Conservation (phyloP, 2,113 vertebrate species). For the Leptosomus discolor region DNA sequence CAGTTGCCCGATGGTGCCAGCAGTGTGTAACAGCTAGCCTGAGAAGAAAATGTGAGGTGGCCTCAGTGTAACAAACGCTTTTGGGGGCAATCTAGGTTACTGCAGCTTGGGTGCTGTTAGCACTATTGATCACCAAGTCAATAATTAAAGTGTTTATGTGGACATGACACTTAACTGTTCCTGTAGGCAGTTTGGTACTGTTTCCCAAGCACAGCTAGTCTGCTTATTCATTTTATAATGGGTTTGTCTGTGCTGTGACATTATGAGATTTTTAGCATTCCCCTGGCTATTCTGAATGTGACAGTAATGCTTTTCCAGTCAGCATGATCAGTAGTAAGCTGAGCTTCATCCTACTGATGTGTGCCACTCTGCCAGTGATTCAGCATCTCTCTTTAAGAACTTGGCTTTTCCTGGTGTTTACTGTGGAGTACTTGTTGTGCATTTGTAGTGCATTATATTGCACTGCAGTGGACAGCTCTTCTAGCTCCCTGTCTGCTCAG, state of each 20-base stretch:
- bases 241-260: not conserved
- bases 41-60: not conserved
- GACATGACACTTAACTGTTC: not conserved
- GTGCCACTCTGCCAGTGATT: not conserved
- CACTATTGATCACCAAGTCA: not conserved
- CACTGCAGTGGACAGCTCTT: not conserved
- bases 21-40: not conserved
- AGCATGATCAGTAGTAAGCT: not conserved
- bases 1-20: not conserved
- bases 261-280: not conserved
- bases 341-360: not conserved
- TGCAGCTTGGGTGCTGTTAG: not conserved
- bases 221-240: not conserved
- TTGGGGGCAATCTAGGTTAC: not conserved
- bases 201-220: not conserved
- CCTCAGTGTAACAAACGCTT: not conserved
- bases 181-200: not conserved
- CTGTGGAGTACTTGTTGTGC: not conserved
- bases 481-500: not conserved
- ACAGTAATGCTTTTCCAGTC: not conserved
- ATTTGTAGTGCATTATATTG: not conserved
- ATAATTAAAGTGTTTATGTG: not conserved
- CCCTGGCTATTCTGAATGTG: not conserved
- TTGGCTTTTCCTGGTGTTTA: not conserved
- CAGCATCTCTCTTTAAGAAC: not conserved